Evolutionary conservation across 2,888 invertebrate species (phyloP).

Genomic region (Litoditis marina): DNA sequence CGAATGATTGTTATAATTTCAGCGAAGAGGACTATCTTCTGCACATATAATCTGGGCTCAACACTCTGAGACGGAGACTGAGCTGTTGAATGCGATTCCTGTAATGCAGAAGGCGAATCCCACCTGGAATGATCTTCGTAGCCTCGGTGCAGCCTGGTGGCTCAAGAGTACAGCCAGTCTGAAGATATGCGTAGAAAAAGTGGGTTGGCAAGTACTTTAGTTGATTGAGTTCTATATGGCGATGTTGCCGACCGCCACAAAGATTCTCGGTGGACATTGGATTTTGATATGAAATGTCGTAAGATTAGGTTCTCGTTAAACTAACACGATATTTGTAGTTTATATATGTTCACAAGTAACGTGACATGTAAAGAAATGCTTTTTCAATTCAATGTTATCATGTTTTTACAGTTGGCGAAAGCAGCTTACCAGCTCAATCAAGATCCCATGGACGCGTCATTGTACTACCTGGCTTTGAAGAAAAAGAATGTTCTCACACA

Average conservation of each 20-base stretch:
- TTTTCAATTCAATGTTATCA: too few species aligned
- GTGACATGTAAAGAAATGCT: too few species aligned
- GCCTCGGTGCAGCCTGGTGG: conserved; percentile 95
- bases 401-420: conserved; percentile 74
- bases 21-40: conserved; percentile 52
- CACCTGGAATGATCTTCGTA: conserved; percentile 84
- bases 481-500: conserved; percentile 96
- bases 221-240: too few species aligned
- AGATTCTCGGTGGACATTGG: too few species aligned
- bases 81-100: conserved; percentile 79
- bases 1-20: conserved; percentile 5
- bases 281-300: too few species aligned
- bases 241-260: too few species aligned
- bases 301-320: conserved; percentile 2
- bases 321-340: background rate
- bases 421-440: conserved; percentile 84
- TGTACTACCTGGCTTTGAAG: conserved; percentile 95
- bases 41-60: conserved; percentile 96
- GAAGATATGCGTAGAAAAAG: conserved; percentile 80
- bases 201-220: conserved; percentile 49
- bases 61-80: conserved; percentile 96
- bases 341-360: too few species aligned
- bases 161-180: conserved; percentile 79
- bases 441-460: conserved; percentile 93
- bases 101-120: conserved; percentile 65